phyloP scores from a whole-genome alignment of 2,797 vertebrate genomes.

The Onychomys torridus region DNA sequence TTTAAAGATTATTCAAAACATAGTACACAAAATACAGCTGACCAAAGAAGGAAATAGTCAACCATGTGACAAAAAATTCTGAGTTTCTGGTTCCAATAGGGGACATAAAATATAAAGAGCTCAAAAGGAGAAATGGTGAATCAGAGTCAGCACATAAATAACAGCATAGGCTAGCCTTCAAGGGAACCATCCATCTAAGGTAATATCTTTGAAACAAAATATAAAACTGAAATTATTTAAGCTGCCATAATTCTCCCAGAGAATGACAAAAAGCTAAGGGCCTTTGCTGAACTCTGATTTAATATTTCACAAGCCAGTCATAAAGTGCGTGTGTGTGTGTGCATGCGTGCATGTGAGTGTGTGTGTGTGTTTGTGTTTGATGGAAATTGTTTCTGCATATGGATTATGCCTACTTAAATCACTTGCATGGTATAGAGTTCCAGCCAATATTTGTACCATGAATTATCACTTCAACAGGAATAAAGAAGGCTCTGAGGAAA shows the following conservation, averaged over 20 bases:
- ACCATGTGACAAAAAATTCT: constrained; percentile 13
- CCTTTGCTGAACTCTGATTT: not conserved
- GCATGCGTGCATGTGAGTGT: not conserved
- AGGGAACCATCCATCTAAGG: not conserved
- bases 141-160: constrained; percentile 32
- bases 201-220: not conserved
- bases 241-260: not conserved
- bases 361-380: not conserved
- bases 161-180: not conserved
- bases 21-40: constrained; percentile 28
- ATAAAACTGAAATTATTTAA: constrained; percentile 43
- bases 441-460: not conserved
- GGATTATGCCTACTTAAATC: not conserved
- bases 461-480: constrained; percentile 10
- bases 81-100: constrained; percentile 29
- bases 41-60: constrained; percentile 28
- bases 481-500: not conserved
- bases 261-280: not conserved
- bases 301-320: not conserved
- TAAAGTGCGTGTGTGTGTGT: not conserved
- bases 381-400: not conserved
- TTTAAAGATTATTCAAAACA: constrained; percentile 36
- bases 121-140: constrained; percentile 34
- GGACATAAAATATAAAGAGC: constrained; percentile 34
- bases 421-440: not conserved